Base-by-base conservation (phyloP, 1,140 invertebrate species). In the Eriosoma lanigerum region DNA sequence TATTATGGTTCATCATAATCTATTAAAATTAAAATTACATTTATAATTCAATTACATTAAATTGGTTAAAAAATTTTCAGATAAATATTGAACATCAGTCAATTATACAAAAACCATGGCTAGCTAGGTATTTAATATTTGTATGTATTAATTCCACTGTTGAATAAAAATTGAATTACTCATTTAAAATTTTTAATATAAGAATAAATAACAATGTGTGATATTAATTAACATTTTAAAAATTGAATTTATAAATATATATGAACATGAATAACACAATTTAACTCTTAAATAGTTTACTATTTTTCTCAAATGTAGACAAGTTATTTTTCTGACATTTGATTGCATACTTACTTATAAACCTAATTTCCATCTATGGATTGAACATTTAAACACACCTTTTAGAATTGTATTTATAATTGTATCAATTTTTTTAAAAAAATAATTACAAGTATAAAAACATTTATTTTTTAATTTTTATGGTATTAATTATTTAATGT, bases 1-100 rank as follows among this genome's bases (percentile, higher is more conserved):
- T 60, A 19, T 19, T 60, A 10, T 60, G 52, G 19, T 78, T 78
- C 73, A 78, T 78, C 4, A 60, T 78, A 21, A 48, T 10, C 73
- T 58, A 44, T 60, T n/a, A 21, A 9, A 12, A 15, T 46, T 3
- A 12, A n/a, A 10, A 38, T 44, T 21, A 38, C 0, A n/a, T 44
- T 3, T 32, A 62, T 62, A 32, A 62, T 26, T 6, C 26, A 60
- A 60, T 24, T n/a, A n/a, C n/a, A n/a, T 5, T 26, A 5, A 26
- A 26, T 24, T 15, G 13, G 8, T 26, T 13, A 13, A 26, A 26
- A 60, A 60, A 26, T 17, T 6, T 58, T 24, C 6, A 26, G 0
- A 58, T 24, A 13, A 26, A 3, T n/a, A n/a, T n/a, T n/a, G n/a
- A n/a, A n/a, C n/a, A n/a, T n/a, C n/a, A 58, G 13, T 26, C n/a